Evolutionary conservation across 2,797 vertebrate genomes (phyloP), one percentile per base, ranked within the genome.

Genomic region (Lacerta viridis): DNA sequence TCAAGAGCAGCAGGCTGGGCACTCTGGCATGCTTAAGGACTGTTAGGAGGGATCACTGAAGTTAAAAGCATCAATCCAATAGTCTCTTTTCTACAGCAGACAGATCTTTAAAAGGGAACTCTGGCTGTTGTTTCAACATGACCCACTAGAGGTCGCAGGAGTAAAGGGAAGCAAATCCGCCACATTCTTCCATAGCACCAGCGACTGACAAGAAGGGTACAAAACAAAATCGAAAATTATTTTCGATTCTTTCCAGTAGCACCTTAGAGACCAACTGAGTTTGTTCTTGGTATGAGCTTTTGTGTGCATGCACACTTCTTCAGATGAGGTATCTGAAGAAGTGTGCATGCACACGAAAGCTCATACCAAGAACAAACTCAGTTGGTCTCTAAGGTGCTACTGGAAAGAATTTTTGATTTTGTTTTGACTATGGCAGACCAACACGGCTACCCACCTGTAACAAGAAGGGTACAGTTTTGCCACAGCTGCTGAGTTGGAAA

Each of bases 141-240:
- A 76, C 15, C 83, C 93, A 61, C 81, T 87, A 94, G 93, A 86
- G 87, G 90, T 76, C 80, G 36, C 41, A 85, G 50, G 20, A 23
- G 93, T 13, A 75, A 76, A 74, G 46, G 82, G 84, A 84, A 80
- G 61, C 17, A 71, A 15, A 33, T n/a, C 3, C 20, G 18, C n/a
- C 20, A 25, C 41, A 41, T 6, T 55, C 78, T 71, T 43, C 15
- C 27, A 50, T 80, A 81, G 61, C 71, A 29, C 33, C 39, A 25
- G n/a, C 8, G 3, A 66, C 72, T 46, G 80, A 86, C 36, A 77
- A 39, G 29, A 79, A 61, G 59, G 80, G 46, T 41, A 61, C 20
- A 75, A 33, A 33, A 33, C 33, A 33, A 33, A 33, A 33, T 33
- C 33, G 33, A 33, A 33, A 33, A 33, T 33, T 33, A 1, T 33